phyloP scores from a whole-genome alignment of 2,113 vertebrate genomes.

The Pelecanoides urinatrix region DNA sequence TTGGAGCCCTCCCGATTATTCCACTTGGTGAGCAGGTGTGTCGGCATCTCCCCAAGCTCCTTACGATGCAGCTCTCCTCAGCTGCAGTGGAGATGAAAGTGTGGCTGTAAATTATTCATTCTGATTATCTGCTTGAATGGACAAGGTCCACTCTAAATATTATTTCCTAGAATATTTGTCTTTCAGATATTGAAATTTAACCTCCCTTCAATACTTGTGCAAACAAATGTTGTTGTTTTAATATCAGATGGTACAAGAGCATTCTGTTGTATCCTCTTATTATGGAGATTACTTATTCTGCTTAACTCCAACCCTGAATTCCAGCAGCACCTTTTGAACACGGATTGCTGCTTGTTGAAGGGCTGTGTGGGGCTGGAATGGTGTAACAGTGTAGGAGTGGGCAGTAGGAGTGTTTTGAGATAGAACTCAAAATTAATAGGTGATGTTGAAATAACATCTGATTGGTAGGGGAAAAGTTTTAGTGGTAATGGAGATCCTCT shows the following conservation, averaged over 20 bases:
- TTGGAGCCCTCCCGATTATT: slow-evolving; percentile 47
- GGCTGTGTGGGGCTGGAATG: neutral
- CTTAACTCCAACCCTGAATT: neutral
- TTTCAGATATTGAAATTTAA: slow-evolving; percentile 46
- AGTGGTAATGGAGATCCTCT: neutral
- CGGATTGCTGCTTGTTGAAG: neutral
- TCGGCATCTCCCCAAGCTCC: slow-evolving; percentile 81
- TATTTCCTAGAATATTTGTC: slow-evolving; percentile 55
- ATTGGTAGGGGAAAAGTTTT: neutral
- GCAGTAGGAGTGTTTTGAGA: neutral
- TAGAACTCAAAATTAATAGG: neutral
- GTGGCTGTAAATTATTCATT: slow-evolving; percentile 80
- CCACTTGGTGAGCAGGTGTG: slow-evolving; percentile 74
- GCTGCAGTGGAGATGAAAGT: slow-evolving; percentile 66
- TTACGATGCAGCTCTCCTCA: slow-evolving; percentile 73
- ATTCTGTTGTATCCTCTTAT: neutral
- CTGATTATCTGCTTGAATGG: slow-evolving; percentile 67
- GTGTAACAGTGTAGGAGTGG: neutral
- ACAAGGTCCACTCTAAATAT: slow-evolving; percentile 46
- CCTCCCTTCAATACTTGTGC: neutral
- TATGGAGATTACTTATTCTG: neutral
- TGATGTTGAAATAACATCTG: neutral
- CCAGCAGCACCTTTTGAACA: neutral
- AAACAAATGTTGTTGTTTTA: neutral
- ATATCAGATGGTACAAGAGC: neutral